Evolutionary conservation across 2,113 vertebrate species (phyloP).

Genomic region (Gymnocephalus cernua): DNA sequence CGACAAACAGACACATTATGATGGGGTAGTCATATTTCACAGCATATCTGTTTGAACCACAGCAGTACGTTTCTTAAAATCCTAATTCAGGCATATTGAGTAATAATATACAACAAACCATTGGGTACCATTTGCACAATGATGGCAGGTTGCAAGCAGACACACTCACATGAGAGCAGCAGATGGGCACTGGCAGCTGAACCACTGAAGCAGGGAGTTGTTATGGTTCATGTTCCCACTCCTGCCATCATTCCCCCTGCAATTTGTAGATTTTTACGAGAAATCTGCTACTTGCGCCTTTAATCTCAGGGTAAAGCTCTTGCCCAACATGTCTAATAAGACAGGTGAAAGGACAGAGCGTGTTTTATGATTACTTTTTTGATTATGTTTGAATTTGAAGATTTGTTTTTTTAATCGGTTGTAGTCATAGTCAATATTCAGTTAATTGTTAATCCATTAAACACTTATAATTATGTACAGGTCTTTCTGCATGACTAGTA

Average conservation of each 20-base stretch:
- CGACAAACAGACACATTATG: conserved; percentile 67
- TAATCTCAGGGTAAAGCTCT: conserved; percentile 23
- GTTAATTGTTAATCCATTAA: not conserved
- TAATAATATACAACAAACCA: conserved; percentile 46
- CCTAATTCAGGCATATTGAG: conserved; percentile 13
- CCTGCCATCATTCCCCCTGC: conserved; percentile 31
- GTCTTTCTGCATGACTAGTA: conserved; percentile 3
- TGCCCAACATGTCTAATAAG: conserved; percentile 5
- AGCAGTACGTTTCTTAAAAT: conserved; percentile 36
- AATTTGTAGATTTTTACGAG: conserved; percentile 38
- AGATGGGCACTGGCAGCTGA: conserved; percentile 46
- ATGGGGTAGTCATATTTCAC: conserved; percentile 47
- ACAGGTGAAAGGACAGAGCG: not conserved
- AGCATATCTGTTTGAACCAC: conserved; percentile 16
- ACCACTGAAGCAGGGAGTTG: conserved; percentile 48
- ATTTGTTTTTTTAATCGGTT: not conserved
- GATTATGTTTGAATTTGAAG: not conserved
- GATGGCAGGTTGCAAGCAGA: conserved; percentile 33
- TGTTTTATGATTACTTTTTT: conserved; percentile 2
- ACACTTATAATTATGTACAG: not conserved
- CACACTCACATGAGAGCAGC: conserved; percentile 36
- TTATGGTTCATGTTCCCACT: conserved; percentile 33
- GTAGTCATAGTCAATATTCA: not conserved
- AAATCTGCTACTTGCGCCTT: not conserved
- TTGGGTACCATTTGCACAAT: conserved; percentile 25